Evolutionary conservation across 2,888 invertebrate species (phyloP), one percentile per base, ranked within the genome.

Genomic region (Dichetophora obliterata): DNA sequence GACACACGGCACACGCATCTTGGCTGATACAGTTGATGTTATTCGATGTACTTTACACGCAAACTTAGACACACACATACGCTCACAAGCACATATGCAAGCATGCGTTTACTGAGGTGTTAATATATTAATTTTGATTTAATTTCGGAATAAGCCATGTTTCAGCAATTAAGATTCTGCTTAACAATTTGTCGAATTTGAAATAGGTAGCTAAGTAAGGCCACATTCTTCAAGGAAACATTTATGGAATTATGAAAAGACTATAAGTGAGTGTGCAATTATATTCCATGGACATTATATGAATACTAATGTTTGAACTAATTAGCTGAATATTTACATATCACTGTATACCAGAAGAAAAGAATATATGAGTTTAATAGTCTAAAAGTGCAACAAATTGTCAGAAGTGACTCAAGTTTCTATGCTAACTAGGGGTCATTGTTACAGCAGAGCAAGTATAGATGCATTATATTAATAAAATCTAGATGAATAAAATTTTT

Each of bases 81-180:
- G 11, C 22, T 1, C 24, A 43, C n/a, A 68, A 24, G 4, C 16
- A n/a, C 31, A 27, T 61, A 19, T 50, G 16, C 69, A 54, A 69
- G 50, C 24, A 14, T 31, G 71, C 43, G 24, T 78, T 71, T 78
- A 71, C 59, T 69, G n/a, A 66, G 70, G 77, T 61, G 77, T 73
- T 71, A 75, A 77, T 77, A 76, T 76, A 75, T 78, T 76, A 76
- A 78, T 76, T 78, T 72, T 65, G 76, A 76, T 76, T 76, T 75
- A 75, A 74, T 48, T 78, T 76, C 75, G 66, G 70, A 74, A 73
- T 75, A 75, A 73, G 75, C 63, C 66, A 57, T 75, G 66, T 71
- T 75, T 54, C 70, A 50, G 71, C 75, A 75, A 77, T 77, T 77
- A 75, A 68, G 72, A 66, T 63, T 14, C 27, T 27, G 14, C 27